These are phyloP conservation scores for Rapana venosa DNA, from an alignment of 2,888 invertebrate species.

Conservation along the genomic window DNA sequence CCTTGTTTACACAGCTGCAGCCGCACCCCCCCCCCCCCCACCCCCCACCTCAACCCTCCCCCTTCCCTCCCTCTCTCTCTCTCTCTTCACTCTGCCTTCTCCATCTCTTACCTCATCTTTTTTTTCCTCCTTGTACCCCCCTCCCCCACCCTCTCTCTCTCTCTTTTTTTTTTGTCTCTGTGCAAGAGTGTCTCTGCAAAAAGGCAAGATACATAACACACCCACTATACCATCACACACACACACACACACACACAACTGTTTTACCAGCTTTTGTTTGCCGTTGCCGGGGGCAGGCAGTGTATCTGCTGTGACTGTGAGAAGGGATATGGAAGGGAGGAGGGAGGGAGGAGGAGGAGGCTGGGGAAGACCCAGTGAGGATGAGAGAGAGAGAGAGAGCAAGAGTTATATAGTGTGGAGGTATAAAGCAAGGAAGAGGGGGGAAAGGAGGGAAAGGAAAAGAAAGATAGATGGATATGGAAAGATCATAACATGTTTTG, in stretches of 20 bases:
- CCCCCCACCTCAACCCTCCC: background rate
- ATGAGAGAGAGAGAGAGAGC: too few relatives aligned
- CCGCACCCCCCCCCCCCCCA: background rate
- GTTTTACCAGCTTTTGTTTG: slow-evolving; percentile 27
- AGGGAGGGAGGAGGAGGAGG: too few relatives aligned
- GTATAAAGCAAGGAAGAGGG: too few relatives aligned
- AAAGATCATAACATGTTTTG: background rate
- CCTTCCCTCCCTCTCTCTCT: background rate
- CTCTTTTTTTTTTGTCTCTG: background rate
- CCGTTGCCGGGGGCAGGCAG: background rate
- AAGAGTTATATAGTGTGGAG: too few relatives aligned
- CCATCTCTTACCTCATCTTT: background rate
- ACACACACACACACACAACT: background rate
- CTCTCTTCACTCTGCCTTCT: background rate
- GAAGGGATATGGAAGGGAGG: too few relatives aligned
- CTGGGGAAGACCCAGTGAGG: too few relatives aligned
- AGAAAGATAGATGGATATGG: background rate
- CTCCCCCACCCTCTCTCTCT: background rate
- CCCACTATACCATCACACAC: too few relatives aligned
- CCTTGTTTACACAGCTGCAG: slow-evolving; percentile 45
- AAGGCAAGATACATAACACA: slow-evolving; percentile 8
- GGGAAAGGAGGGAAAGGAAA: background rate
- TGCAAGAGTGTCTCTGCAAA: slow-evolving; percentile 1
- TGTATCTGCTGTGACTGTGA: background rate
- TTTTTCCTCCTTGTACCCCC: background rate